Conservation (phyloP, 2,113 vertebrate species). For the Psilopsiagon aymara region DNA sequence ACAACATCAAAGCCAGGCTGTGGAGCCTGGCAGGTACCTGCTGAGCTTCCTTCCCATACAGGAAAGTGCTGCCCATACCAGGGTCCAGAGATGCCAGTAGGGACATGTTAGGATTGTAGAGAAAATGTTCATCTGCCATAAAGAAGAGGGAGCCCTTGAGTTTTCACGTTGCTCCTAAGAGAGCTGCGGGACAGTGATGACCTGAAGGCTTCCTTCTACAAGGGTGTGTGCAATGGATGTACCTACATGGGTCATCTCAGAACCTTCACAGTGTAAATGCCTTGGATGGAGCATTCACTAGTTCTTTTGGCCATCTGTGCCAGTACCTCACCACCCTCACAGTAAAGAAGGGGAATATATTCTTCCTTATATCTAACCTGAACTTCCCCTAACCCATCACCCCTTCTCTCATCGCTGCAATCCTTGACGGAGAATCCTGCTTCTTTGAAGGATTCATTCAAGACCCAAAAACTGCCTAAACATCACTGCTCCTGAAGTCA, state of each 20-base stretch:
- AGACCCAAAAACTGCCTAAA: neutral
- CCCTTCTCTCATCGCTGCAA: neutral
- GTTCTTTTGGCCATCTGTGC: neutral
- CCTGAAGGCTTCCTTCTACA: neutral
- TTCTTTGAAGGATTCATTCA: neutral
- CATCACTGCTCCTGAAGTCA: neutral
- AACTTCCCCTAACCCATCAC: neutral
- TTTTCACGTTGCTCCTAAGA: neutral
- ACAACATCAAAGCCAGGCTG: neutral
- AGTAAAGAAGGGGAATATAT: neutral
- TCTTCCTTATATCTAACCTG: neutral
- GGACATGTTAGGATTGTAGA: neutral
- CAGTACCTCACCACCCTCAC: neutral
- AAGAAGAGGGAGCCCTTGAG: neutral
- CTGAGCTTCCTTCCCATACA: neutral
- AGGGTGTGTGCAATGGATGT: neutral
- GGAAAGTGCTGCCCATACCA: neutral
- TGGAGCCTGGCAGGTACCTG: neutral
- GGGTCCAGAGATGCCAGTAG: neutral
- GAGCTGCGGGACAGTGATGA: accelerated
- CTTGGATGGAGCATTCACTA: neutral
- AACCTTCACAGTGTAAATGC: neutral
- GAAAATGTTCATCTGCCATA: neutral
- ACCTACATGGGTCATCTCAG: neutral
- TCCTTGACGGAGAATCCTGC: neutral